These are phyloP conservation scores for Dipodomys stephensi DNA, from an alignment of 2,113 vertebrate genomes.

Conservation along the genomic window DNA sequence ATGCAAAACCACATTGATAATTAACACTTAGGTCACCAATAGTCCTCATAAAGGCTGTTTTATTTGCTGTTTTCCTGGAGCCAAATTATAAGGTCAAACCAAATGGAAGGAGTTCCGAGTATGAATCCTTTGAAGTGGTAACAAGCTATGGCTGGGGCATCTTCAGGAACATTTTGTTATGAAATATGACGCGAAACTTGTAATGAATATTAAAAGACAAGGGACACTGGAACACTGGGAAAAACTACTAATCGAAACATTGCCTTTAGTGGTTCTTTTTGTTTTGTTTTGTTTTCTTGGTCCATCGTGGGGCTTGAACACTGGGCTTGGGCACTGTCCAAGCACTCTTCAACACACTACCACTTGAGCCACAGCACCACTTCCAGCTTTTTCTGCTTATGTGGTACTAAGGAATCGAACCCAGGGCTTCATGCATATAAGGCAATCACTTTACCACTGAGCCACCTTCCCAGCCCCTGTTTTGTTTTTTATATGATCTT, in stretches of 20 bases:
- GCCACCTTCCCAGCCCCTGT: too few relatives aligned
- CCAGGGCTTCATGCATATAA: too few relatives aligned
- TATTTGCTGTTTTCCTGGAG: slow-evolving; percentile 66
- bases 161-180: slow-evolving; percentile 48
- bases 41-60: slow-evolving; percentile 69
- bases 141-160: slow-evolving; percentile 20
- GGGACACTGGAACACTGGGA: slow-evolving; percentile 33
- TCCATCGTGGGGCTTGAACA: too few relatives aligned
- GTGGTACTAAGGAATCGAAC: too few relatives aligned
- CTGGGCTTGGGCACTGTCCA: too few relatives aligned
- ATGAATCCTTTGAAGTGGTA: slow-evolving; percentile 69
- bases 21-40: slow-evolving; percentile 60
- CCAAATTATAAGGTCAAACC: slow-evolving; percentile 70
- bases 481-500: background rate
- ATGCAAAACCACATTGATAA: slow-evolving; percentile 64
- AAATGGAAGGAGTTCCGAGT: slow-evolving; percentile 56
- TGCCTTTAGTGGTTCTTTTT: background rate
- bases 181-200: slow-evolving; percentile 61
- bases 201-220: slow-evolving; percentile 38
- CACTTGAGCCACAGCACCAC: too few relatives aligned
- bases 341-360: too few relatives aligned
- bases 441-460: too few relatives aligned
- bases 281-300: background rate
- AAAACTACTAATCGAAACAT: slow-evolving; percentile 58
- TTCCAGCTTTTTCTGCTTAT: too few relatives aligned